These are phyloP conservation scores for Solenodon paradoxus DNA, from an alignment of 2,113 vertebrate genomes.

Conservation along the genomic window DNA sequence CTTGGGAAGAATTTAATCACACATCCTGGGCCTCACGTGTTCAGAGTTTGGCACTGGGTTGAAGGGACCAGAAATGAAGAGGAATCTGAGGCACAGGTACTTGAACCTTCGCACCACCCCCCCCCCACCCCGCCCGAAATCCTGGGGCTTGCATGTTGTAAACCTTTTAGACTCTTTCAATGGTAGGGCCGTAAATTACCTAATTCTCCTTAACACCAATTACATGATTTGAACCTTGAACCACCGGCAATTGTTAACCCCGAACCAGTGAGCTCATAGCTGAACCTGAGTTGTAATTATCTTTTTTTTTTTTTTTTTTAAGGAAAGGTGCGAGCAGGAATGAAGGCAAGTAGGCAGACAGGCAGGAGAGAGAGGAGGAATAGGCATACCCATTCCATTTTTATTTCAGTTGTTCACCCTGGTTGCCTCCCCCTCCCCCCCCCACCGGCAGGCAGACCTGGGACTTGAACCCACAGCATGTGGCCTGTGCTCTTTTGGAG, in stretches of 20 bases:
- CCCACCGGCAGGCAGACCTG: no score
- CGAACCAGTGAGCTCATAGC: constrained; percentile 59
- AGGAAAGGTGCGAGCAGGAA: no score
- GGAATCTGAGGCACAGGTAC: constrained; percentile 3
- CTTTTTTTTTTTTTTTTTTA: not conserved
- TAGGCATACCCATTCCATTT: no score
- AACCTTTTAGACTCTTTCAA: constrained; percentile 64
- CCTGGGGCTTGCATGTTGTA: constrained; percentile 38
- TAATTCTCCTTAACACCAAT: constrained; percentile 71
- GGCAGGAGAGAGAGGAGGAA: no score
- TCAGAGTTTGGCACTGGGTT: not conserved
- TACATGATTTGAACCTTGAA: constrained; percentile 70
- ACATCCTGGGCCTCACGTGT: not conserved
- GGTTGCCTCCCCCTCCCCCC: no score
- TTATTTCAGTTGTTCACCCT: no score
- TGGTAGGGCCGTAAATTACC: constrained; percentile 64
- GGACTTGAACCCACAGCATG: no score
- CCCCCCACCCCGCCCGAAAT: no score
- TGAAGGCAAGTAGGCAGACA: no score
- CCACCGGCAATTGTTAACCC: constrained; percentile 69
- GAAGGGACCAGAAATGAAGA: constrained; percentile 50
- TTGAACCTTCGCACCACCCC: constrained; percentile 52
- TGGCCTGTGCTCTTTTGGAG: no score
- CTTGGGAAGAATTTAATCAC: constrained; percentile 46
- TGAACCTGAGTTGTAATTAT: constrained; percentile 65